These are phyloP conservation scores for Spheniscus mendiculus DNA, from an alignment of 2,113 vertebrate genomes.

Conservation along the genomic window DNA sequence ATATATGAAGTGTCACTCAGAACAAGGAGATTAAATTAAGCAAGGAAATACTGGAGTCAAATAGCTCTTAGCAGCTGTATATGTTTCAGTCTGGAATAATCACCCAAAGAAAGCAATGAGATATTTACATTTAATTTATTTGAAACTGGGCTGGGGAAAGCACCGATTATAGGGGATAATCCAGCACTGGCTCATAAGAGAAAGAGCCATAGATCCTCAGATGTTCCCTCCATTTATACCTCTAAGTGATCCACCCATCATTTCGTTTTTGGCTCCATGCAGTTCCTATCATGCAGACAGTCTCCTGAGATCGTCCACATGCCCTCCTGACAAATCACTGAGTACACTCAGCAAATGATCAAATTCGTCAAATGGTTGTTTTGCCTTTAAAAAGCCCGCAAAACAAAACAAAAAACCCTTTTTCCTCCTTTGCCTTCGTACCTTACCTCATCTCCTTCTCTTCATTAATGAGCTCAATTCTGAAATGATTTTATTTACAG, in stretches of 20 bases:
- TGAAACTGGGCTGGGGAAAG: conserved; percentile 28
- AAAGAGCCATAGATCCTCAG: conserved; percentile 12
- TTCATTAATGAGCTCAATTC: neutral
- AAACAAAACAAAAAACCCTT: neutral
- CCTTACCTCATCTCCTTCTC: neutral
- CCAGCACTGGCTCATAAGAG: neutral
- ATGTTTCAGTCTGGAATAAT: conserved; percentile 23
- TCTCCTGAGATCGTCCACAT: neutral
- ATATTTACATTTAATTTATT: conserved; percentile 54
- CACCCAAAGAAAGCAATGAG: conserved; percentile 45
- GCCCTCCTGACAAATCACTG: conserved; percentile 15
- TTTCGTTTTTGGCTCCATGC: neutral
- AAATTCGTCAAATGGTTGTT: neutral
- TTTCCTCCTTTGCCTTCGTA: neutral
- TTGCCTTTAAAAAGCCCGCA: neutral
- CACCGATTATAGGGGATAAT: conserved; percentile 54
- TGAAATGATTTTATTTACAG: neutral
- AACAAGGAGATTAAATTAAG: conserved; percentile 23
- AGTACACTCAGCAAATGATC: neutral
- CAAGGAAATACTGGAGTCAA: conserved; percentile 21
- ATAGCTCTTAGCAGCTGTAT: conserved; percentile 38
- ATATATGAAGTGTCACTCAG: neutral
- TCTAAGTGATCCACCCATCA: neutral
- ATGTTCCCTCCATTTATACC: conserved; percentile 32
- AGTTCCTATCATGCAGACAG: neutral